These are phyloP conservation scores for Lasioglossum leucozonium DNA, from an alignment of 2,888 invertebrate genomes.

Conservation along the genomic window DNA sequence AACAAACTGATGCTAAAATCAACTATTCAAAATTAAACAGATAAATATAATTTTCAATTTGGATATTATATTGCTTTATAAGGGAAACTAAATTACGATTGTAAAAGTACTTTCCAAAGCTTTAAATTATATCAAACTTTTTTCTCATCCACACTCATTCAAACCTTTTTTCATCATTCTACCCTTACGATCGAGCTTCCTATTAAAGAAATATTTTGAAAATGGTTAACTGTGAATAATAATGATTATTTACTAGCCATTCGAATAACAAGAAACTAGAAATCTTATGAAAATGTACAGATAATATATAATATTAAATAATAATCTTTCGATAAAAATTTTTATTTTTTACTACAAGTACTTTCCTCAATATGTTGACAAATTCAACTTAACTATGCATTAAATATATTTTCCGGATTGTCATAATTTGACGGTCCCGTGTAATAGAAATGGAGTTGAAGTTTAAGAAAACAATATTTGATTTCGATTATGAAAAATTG, in stretches of 20 bases:
- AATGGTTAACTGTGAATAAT: not conserved
- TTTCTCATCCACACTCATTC: not conserved
- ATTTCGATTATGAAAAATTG: not conserved
- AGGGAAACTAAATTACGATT: no score
- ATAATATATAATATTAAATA: no score
- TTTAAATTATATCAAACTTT: no score
- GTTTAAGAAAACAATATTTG: not conserved
- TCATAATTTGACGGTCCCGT: not conserved
- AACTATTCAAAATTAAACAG: not conserved
- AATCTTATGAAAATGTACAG: no score
- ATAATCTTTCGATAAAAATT: not conserved
- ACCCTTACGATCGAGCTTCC: not conserved
- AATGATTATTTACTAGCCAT: not conserved
- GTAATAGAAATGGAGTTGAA: not conserved
- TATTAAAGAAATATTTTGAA: not conserved
- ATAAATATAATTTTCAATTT: not conserved
- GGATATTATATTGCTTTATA: not conserved
- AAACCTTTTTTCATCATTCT: not conserved
- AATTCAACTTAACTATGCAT: not conserved
- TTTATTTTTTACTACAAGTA: not conserved
- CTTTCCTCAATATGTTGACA: not conserved
- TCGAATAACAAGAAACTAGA: not conserved
- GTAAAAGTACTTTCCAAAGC: no score
- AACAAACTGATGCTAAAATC: no score
- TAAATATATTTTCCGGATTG: not conserved